These are phyloP conservation scores for Rutilus rutilus DNA, from an alignment of 2,113 vertebrate species.

Conservation along the genomic window DNA sequence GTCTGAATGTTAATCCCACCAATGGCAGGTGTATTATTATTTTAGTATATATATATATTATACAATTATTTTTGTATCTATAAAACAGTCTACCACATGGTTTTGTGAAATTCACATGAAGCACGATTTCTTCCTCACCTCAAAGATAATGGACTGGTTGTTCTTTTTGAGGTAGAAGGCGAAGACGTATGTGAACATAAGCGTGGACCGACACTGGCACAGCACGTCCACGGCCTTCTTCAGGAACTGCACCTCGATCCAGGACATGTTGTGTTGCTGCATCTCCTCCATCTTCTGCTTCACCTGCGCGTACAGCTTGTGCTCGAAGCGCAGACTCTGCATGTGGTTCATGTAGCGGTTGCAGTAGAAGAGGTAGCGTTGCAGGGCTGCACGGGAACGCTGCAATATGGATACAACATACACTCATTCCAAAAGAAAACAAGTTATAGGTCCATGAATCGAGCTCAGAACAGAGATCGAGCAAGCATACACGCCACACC, in stretches of 20 bases:
- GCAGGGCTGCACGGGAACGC: constrained; percentile 95
- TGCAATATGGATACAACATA: constrained; percentile 59
- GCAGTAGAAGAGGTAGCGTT: constrained; percentile 99
- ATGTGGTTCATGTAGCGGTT: constrained; percentile 99
- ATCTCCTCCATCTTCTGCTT: constrained; percentile 99
- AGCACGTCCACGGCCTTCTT: constrained; percentile 99
- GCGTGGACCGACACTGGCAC: constrained; percentile 99
- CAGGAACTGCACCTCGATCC: constrained; percentile 99
- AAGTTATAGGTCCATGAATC: background rate
- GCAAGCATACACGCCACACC: background rate
- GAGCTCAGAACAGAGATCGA: too few relatives aligned
- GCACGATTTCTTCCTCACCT: constrained; percentile 76
- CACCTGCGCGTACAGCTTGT: constrained; percentile 98
- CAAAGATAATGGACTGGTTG: constrained; percentile 99
- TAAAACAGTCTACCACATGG: background rate
- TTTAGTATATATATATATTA: too few relatives aligned
- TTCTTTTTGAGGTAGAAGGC: constrained; percentile 99
- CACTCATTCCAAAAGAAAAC: background rate
- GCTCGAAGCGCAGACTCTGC: constrained; percentile 99
- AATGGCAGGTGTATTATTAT: too few relatives aligned
- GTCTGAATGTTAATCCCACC: background rate
- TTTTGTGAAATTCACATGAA: background rate
- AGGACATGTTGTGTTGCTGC: constrained; percentile 99
- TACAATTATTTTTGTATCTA: too few relatives aligned
- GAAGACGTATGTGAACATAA: constrained; percentile 99